Percentiles rank a stretch among this genome's conserved stretches.
These are phyloP conservation scores for Neodontobutis hainanensis DNA, from an alignment of 2,113 vertebrate genomes.

Conservation along the genomic window DNA sequence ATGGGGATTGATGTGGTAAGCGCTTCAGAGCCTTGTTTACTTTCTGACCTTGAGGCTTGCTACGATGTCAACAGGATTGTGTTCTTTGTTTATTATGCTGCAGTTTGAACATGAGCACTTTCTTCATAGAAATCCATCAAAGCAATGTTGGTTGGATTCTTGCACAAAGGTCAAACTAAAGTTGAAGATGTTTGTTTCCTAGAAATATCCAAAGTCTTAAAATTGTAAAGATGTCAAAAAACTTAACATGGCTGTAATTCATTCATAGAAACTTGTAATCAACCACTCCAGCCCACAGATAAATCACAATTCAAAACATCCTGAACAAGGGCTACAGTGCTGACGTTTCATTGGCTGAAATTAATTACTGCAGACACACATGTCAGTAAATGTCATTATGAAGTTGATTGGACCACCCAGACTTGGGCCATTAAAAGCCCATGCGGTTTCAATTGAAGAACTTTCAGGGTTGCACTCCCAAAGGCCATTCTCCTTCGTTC, in stretches of 20 bases:
- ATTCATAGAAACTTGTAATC: slow-evolving; percentile 34
- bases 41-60: slow-evolving; percentile 50
- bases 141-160: slow-evolving; percentile 17
- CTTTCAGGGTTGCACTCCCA: slow-evolving; percentile 53
- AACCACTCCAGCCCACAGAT: slow-evolving; percentile 29
- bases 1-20: slow-evolving; percentile 56
- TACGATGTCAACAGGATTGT: slow-evolving; percentile 17
- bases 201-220: slow-evolving; percentile 9
- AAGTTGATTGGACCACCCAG: slow-evolving; percentile 74
- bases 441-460: slow-evolving; percentile 71
- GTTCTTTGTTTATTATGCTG: slow-evolving; percentile 17
- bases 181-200: slow-evolving; percentile 5
- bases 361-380: slow-evolving; percentile 55
- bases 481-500: slow-evolving; percentile 46
- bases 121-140: slow-evolving; percentile 16
- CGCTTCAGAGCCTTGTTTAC: slow-evolving; percentile 47
- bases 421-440: slow-evolving; percentile 59
- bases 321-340: slow-evolving; percentile 24
- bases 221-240: slow-evolving; percentile 35
- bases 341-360: slow-evolving; percentile 45
- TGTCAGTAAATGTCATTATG: slow-evolving; percentile 68
- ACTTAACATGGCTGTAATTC: slow-evolving; percentile 31
- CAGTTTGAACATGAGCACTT: slow-evolving; percentile 9
- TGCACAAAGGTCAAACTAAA: neutral
- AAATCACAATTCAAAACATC: slow-evolving; percentile 45